Percentiles rank a stretch among this genome's conserved stretches.
These are phyloP conservation scores for Zootermopsis nevadensis DNA, from an alignment of 2,888 invertebrate genomes.

Conservation along the genomic window DNA sequence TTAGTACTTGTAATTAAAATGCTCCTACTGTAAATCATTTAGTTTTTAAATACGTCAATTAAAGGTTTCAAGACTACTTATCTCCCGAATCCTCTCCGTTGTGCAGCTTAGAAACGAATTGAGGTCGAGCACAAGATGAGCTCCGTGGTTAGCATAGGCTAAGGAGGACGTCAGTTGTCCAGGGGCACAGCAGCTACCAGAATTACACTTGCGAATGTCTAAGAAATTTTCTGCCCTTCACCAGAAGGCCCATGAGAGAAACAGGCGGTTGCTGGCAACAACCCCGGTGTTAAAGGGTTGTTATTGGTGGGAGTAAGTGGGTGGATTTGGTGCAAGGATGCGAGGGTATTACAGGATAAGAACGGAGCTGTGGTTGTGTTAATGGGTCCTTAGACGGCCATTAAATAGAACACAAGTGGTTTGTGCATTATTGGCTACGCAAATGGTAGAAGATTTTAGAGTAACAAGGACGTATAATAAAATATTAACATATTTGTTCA, in stretches of 20 bases:
- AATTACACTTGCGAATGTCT: conserved; percentile 1
- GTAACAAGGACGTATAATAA: no score
- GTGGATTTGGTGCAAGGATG: not conserved
- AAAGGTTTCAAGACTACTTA: no score
- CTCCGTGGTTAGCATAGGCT: no score
- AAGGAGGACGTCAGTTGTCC: no score
- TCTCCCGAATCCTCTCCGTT: not conserved
- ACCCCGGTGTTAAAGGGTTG: conserved; percentile 7
- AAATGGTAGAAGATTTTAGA: no score
- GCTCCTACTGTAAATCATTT: no score
- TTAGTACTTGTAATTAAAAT: no score
- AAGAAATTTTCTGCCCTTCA: not conserved
- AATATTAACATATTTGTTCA: no score
- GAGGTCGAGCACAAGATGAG: not conserved
- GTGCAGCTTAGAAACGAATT: not conserved
- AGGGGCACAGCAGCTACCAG: not conserved
- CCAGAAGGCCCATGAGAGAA: not conserved
- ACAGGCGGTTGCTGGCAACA: not conserved
- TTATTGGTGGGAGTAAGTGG: not conserved
- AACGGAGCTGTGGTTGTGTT: conserved; percentile 16
- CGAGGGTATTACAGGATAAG: not conserved
- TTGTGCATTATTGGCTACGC: not conserved
- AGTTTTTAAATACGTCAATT: no score
- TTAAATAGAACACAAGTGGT: not conserved
- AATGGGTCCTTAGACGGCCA: conserved; percentile 20